Conservation (phyloP, 1,140 invertebrate genomes). For the Zeugodacus cucurbitae region DNA sequence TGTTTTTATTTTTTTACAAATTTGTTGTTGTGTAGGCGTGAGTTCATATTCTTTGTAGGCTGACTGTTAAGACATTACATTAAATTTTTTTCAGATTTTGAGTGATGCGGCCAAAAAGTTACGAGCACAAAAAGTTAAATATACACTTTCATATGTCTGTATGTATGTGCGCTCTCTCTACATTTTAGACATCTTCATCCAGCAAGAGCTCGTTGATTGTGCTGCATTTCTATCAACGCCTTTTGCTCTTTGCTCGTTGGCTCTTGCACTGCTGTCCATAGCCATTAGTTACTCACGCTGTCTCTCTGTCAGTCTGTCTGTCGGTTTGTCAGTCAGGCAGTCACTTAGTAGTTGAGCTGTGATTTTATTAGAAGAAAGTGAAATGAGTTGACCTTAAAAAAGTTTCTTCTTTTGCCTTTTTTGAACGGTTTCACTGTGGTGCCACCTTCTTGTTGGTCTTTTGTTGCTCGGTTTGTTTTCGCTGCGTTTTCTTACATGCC, state of each 20-base stretch:
- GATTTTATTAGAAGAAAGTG: constrained; percentile 40
- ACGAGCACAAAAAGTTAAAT: neutral
- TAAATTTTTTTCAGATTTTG: neutral
- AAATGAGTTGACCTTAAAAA: constrained; percentile 40
- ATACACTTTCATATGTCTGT: neutral
- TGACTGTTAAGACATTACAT: too few species aligned
- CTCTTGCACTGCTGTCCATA: neutral
- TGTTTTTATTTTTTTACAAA: neutral
- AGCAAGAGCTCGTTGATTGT: neutral
- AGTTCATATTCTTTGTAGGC: neutral
- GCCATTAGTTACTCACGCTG: constrained; percentile 2
- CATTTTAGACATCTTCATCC: neutral
- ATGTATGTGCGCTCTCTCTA: neutral
- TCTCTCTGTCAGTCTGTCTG: neutral
- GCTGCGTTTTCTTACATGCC: neutral
- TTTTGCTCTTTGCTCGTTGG: neutral
- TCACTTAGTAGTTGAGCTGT: neutral
- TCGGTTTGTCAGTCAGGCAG: neutral
- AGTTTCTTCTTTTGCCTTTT: constrained; percentile 4
- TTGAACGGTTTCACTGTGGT: neutral
- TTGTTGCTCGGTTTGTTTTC: neutral
- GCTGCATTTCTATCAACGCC: constrained; percentile 24
- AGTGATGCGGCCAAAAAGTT: neutral
- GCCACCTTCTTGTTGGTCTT: constrained; percentile 13
- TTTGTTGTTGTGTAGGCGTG: neutral